Evolutionary conservation across 2,113 vertebrate species (phyloP).

Genomic region (Entosphenus tridentatus): DNA sequence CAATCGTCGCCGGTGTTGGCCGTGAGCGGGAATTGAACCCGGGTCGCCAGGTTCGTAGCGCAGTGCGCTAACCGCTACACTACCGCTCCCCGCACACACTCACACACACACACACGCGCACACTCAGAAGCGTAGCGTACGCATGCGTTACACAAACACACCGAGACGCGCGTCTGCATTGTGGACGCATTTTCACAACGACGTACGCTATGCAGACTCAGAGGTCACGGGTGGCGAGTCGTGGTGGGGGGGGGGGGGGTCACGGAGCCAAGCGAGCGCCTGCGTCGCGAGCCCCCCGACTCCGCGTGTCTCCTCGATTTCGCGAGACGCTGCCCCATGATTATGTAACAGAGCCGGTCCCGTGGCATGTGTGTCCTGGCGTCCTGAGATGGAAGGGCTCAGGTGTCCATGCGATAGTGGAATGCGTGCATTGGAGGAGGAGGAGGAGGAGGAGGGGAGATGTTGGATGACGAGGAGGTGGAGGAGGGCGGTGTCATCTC

Average conservation of each 20-base stretch:
- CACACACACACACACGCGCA: constrained; percentile 3
- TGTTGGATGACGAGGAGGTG: too few relatives aligned
- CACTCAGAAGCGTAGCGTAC: neutral
- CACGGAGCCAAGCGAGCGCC: neutral
- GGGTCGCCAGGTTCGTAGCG: neutral
- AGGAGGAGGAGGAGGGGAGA: too few relatives aligned
- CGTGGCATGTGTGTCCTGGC: too few relatives aligned
- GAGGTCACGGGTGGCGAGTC: neutral
- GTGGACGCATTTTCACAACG: neutral
- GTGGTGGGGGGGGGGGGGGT: too few relatives aligned
- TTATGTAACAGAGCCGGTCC: too few relatives aligned
- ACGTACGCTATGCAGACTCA: neutral
- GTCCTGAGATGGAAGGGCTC: too few relatives aligned
- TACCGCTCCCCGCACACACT: neutral
- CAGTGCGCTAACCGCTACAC: neutral
- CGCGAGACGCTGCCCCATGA: neutral
- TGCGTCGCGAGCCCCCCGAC: neutral
- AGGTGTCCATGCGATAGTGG: too few relatives aligned
- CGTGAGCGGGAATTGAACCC: neutral
- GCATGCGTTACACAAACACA: neutral
- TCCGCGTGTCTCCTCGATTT: neutral
- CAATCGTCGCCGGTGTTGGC: neutral
- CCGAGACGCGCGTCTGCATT: neutral
- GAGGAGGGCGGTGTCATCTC: too few relatives aligned
- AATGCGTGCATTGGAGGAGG: too few relatives aligned